Evolutionary conservation across 2,888 invertebrate genomes (phyloP), one percentile per base, ranked within the genome.

Genomic region (Cosmia pyralina): DNA sequence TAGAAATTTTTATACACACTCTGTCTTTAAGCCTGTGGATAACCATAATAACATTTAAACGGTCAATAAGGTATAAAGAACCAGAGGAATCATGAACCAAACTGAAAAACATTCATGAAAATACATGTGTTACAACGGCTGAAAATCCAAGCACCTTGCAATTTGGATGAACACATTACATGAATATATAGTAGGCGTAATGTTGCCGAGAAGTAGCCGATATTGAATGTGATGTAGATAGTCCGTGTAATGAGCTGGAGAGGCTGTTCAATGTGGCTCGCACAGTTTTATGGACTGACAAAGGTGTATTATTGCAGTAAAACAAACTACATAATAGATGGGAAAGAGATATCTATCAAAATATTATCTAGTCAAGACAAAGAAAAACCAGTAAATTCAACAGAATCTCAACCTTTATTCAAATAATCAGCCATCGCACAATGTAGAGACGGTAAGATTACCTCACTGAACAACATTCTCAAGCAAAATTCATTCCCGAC

Each of bases 121-220:
- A 75, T 65, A 65, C 65, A 52, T 59, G 50, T 81, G 70, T 83
- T 71, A 58, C 50, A 38, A 69, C 52, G 62, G 34, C 69, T 84
- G 64, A 63, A 68, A 81, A 84, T 65, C 73, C 71, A 52, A 69
- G 72, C 81, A 57, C 77, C 67, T 67, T 67, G 78, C 84, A 28
- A 73, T 79, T 77, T 69, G 64, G 75, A 82, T 77, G 75, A 84
- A 73, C 69, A 72, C 72, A 85, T 85, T 79, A 79, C 75, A 85
- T 85, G 85, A 85, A 85, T 85, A 85, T 74, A 77, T 64, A 85
- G 84, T 77, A 66, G 79, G 44, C 62, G 58, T 77, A 66, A 84
- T 67, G 72, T 53, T 53, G 28, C 62, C 68, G 66, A 66, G 69
- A 77, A 69, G 59, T 22, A 57, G 60, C 72, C 69, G 55, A 77